phyloP scores from a whole-genome alignment of 2,888 invertebrate species.

The Mactromeris polynyma region DNA sequence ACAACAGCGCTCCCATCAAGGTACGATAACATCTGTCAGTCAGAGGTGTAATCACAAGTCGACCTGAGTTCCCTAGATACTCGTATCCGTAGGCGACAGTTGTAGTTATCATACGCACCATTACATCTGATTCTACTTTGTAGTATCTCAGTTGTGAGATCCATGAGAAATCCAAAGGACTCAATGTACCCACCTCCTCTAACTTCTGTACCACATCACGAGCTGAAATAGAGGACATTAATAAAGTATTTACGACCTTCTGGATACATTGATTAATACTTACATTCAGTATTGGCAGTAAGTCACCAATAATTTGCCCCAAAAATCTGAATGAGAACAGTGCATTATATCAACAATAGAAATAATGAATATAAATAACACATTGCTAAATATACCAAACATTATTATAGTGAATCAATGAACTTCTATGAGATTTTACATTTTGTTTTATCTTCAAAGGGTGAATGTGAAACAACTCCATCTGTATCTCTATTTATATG shows the following conservation, averaged over 20 bases:
- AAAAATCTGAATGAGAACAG: too few species aligned
- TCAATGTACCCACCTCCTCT: conserved; percentile 73
- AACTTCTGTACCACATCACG: conserved; percentile 86
- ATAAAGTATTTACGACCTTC: background rate
- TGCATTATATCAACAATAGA: too few species aligned
- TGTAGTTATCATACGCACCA: conserved; percentile 87
- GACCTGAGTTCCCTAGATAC: conserved; percentile 86
- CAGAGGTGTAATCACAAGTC: conserved; percentile 87
- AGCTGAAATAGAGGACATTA: conserved; percentile 73
- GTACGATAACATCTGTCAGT: conserved; percentile 87
- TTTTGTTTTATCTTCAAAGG: too few species aligned
- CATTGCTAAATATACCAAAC: too few species aligned
- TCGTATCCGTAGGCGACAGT: conserved; percentile 87
- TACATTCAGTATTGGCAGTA: too few species aligned
- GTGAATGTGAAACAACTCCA: too few species aligned
- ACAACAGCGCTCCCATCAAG: conserved; percentile 86
- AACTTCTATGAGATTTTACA: too few species aligned
- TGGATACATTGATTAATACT: too few species aligned
- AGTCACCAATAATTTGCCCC: too few species aligned
- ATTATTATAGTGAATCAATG: too few species aligned
- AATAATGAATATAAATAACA: too few species aligned
- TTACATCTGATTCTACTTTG: conserved; percentile 84
- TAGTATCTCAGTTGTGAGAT: conserved; percentile 87
- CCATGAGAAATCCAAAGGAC: conserved; percentile 86
- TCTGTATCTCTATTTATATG: too few species aligned